Conservation (phyloP, 1,140 invertebrate species). For the Trichonephila clavata region DNA sequence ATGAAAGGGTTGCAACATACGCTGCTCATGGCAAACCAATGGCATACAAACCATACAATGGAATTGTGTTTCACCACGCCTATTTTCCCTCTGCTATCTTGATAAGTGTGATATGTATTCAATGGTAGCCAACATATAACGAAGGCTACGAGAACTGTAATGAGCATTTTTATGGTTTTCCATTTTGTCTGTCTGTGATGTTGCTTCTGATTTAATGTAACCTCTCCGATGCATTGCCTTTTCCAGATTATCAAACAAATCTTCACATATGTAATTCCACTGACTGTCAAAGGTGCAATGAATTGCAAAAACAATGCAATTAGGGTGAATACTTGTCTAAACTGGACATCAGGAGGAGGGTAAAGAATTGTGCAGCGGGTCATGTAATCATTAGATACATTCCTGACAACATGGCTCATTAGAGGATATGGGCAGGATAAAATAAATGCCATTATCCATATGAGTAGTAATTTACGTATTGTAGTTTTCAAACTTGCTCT, state of each 20-base stretch:
- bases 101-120: constrained; percentile 79
- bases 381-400: constrained; percentile 78
- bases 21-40: constrained; percentile 86
- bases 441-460: constrained; percentile 82
- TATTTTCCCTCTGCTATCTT: constrained; percentile 76
- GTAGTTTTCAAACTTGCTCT: constrained; percentile 79
- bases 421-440: constrained; percentile 83
- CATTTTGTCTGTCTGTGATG: constrained; percentile 79
- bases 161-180: constrained; percentile 83
- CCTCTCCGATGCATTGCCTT: constrained; percentile 78
- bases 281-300: constrained; percentile 82
- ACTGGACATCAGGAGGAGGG: constrained; percentile 79
- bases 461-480: constrained; percentile 80
- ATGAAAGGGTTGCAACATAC: constrained; percentile 84
- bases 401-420: constrained; percentile 79
- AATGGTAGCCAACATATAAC: constrained; percentile 82
- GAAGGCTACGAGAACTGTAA: constrained; percentile 82
- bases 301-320: constrained; percentile 83
- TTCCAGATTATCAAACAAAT: constrained; percentile 80
- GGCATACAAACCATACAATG: constrained; percentile 85
- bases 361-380: constrained; percentile 81
- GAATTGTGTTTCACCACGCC: constrained; percentile 78
- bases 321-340: constrained; percentile 81
- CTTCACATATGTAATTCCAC: constrained; percentile 81
- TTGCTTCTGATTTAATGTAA: constrained; percentile 79